These are phyloP conservation scores for Chlorospingus semifuscus DNA, from an alignment of 2,797 vertebrate genomes.

Conservation along the genomic window DNA sequence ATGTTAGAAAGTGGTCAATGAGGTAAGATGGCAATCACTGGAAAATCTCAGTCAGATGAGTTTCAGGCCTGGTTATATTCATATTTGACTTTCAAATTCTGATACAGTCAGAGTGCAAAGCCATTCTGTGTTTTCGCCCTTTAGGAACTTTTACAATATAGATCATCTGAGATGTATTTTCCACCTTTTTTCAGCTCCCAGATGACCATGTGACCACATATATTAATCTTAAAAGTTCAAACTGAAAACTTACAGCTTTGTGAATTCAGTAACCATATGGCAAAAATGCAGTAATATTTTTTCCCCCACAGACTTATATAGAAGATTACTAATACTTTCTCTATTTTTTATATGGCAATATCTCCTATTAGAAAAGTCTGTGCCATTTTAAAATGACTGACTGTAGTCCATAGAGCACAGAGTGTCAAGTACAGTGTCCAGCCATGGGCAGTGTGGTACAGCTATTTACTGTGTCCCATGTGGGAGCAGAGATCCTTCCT, in stretches of 20 bases:
- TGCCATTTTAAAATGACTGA: background rate
- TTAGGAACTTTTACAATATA: background rate
- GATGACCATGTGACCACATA: background rate
- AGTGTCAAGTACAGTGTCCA: background rate
- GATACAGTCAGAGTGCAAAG: background rate
- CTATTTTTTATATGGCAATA: background rate
- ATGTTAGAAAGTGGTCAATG: background rate
- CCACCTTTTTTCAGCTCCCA: background rate
- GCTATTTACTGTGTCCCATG: fast-evolving
- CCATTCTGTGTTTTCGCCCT: background rate
- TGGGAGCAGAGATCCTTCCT: background rate
- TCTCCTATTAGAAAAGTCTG: background rate
- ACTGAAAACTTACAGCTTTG: background rate
- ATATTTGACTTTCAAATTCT: slow-evolving; percentile 2
- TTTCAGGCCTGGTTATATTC: background rate
- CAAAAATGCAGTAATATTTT: background rate
- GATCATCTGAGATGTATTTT: background rate
- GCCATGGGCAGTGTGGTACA: fast-evolving
- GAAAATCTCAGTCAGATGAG: background rate
- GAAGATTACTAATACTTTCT: background rate
- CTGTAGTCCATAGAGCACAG: fast-evolving
- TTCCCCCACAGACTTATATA: fast-evolving
- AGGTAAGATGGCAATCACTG: background rate
- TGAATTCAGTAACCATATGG: background rate
- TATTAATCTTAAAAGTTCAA: background rate